Evolutionary conservation across 2,113 vertebrate species (phyloP).

Genomic region (Catagonus wagneri): DNA sequence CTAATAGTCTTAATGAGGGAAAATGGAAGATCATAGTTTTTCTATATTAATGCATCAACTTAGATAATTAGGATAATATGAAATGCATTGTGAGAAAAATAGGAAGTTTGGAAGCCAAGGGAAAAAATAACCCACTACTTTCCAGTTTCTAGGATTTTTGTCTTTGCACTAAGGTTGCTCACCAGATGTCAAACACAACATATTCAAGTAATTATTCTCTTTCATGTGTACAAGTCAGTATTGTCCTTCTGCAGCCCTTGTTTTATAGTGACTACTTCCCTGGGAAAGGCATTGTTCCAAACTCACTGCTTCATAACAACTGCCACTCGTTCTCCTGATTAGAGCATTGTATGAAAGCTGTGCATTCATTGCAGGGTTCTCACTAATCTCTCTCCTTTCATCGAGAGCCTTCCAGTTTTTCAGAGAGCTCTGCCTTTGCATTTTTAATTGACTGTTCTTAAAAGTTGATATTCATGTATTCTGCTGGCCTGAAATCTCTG

Average conservation of each 20-base stretch:
- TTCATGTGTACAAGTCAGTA: constrained; percentile 19
- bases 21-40: constrained; percentile 89
- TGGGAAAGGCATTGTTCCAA: constrained; percentile 71
- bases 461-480: constrained; percentile 85
- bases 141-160: constrained; percentile 12
- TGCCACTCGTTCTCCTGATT: constrained; percentile 53
- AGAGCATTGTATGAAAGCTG: constrained; percentile 66
- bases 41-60: constrained; percentile 88
- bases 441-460: constrained; percentile 75
- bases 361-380: constrained; percentile 47
- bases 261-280: constrained; percentile 63
- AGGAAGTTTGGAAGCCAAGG: constrained; percentile 68
- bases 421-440: constrained; percentile 70
- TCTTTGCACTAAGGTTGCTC: constrained; percentile 33
- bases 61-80: constrained; percentile 87
- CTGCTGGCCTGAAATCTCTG: constrained; percentile 72
- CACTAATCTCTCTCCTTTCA: constrained; percentile 68
- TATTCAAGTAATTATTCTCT: constrained; percentile 62
- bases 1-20: constrained; percentile 91
- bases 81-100: constrained; percentile 80
- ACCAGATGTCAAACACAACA: constrained; percentile 10
- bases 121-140: constrained; percentile 49
- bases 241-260: constrained; percentile 39
- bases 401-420: constrained; percentile 64
- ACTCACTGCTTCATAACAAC: constrained; percentile 66